phyloP scores from a whole-genome alignment of 2,113 vertebrate species.

The Ophthalmolycus amberensis region DNA sequence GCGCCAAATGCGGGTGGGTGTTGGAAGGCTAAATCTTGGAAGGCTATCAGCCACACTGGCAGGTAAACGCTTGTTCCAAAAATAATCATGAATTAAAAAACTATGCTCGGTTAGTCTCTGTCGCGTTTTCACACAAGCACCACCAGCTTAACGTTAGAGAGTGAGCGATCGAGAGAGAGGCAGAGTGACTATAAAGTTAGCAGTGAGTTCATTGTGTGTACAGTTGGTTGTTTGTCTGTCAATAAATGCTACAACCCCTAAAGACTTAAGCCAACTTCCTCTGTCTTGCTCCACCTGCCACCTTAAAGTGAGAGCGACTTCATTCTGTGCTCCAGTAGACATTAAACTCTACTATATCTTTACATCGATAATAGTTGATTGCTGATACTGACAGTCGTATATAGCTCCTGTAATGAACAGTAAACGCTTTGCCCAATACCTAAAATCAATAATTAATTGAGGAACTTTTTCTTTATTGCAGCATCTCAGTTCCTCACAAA shows the following conservation, averaged over 20 bases:
- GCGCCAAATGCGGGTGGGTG: background rate
- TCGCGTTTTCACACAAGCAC: background rate
- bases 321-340: background rate
- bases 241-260: background rate
- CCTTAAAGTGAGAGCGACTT: background rate
- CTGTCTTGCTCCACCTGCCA: background rate
- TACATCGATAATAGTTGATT: background rate
- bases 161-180: background rate
- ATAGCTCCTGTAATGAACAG: too few species aligned
- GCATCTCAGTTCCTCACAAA: background rate
- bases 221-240: background rate
- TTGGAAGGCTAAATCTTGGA: background rate
- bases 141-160: background rate
- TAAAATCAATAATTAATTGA: background rate
- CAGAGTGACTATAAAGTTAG: background rate
- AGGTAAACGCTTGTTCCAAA: background rate
- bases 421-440: background rate
- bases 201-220: background rate
- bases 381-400: background rate
- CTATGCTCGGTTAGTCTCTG: background rate
- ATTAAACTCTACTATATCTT: background rate
- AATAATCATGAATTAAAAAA: background rate
- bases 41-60: background rate
- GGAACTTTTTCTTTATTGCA: background rate
- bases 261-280: background rate